A percentile compares a stretch with the other conserved stretches of the same genome.
phyloP scores from a whole-genome alignment of 2,888 invertebrate species.

The Smittia aterrima region DNA sequence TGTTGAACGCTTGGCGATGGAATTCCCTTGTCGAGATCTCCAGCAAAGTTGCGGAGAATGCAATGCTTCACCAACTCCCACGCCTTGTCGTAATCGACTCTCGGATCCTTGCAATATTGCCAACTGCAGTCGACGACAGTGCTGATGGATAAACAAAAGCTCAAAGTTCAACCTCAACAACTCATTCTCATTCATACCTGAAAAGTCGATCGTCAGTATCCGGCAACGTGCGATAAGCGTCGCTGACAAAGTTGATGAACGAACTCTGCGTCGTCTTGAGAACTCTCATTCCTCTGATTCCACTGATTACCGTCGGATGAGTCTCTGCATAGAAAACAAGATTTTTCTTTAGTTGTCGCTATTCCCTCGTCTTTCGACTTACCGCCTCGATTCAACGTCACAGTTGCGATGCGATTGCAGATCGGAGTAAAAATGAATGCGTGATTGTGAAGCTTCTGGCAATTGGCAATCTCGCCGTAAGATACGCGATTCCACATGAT shows the following conservation, averaged over 20 bases:
- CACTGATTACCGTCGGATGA: conserved; percentile 62
- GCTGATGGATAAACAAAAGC: conserved; percentile 52
- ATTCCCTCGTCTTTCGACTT: conserved; percentile 48
- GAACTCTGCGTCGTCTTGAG: conserved; percentile 79
- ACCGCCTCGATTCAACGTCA: conserved; percentile 68
- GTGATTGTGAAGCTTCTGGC: conserved; percentile 65
- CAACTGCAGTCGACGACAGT: conserved; percentile 73
- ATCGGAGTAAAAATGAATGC: conserved; percentile 72
- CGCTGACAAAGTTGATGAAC: conserved; percentile 75
- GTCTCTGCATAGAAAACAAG: no score
- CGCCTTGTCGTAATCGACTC: conserved; percentile 66
- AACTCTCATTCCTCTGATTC: conserved; percentile 68
- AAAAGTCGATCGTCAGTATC: conserved; percentile 75
- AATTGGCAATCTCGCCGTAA: conserved; percentile 55
- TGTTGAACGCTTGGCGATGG: conserved; percentile 78
- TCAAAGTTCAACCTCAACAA: not conserved
- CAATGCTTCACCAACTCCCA: conserved; percentile 70
- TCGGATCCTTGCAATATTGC: conserved; percentile 65
- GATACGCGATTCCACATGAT: conserved; percentile 73
- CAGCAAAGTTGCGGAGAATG: conserved; percentile 73
- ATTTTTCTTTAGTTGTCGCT: no score
- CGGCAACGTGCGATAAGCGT: conserved; percentile 72
- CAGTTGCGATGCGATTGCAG: conserved; percentile 66
- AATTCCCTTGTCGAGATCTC: conserved; percentile 68
- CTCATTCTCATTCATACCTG: conserved; percentile 48